A percentile compares a stretch with the other conserved stretches of the same genome.
These are phyloP conservation scores for Arnoldichthys spilopterus DNA, from an alignment of 2,797 vertebrate genomes.

Conservation along the genomic window DNA sequence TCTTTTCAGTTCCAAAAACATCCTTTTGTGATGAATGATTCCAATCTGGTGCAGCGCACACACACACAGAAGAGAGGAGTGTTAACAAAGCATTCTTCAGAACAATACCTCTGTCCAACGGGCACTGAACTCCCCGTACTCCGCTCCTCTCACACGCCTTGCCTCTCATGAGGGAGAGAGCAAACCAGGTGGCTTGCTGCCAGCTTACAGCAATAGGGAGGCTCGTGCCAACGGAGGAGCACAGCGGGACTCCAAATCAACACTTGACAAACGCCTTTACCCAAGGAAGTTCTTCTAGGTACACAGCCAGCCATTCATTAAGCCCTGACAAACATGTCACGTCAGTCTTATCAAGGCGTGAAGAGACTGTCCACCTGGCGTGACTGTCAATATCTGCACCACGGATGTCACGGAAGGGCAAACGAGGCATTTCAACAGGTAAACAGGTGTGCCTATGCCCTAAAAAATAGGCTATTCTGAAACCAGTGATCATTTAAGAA, in stretches of 20 bases:
- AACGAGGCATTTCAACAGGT: constrained; percentile 18
- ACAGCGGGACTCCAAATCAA: constrained; percentile 13
- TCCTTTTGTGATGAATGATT: constrained; percentile 27
- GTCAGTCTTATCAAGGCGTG: constrained; percentile 19
- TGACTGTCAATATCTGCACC: constrained; percentile 2
- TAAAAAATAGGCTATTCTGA: neutral
- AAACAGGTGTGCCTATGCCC: constrained; percentile 11
- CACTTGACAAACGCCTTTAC: constrained; percentile 16
- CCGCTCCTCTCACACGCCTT: constrained; percentile 18
- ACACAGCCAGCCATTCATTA: neutral
- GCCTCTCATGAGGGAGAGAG: constrained; percentile 9
- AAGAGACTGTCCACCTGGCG: constrained; percentile 10
- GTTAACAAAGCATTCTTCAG: constrained; percentile 52
- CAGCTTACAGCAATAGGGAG: constrained; percentile 33
- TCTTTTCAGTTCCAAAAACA: constrained; percentile 13
- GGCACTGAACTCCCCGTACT: constrained; percentile 23
- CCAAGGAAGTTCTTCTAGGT: neutral
- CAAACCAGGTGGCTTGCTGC: constrained; percentile 28
- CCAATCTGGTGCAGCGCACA: neutral
- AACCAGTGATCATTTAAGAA: neutral
- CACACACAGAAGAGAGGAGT: constrained; percentile 27
- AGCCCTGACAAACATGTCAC: neutral
- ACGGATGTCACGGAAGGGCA: constrained; percentile 17
- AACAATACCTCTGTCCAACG: constrained; percentile 38
- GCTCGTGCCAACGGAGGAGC: constrained; percentile 9